phyloP scores from a whole-genome alignment of 2,113 vertebrate species.

The Leucosticte australis region DNA sequence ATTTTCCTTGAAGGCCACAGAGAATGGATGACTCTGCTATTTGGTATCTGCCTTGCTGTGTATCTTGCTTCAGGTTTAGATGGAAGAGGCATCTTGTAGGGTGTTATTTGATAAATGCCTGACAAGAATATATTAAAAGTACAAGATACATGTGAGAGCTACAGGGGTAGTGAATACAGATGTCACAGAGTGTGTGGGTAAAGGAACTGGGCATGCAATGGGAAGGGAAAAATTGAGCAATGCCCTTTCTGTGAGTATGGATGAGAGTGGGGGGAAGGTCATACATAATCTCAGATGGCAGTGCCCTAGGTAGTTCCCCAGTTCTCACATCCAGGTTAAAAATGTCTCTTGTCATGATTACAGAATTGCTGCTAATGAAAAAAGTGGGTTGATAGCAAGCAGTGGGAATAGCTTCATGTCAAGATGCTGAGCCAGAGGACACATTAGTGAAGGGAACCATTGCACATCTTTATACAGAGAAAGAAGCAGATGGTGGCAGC shows the following conservation, averaged over 20 bases:
- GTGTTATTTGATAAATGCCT: not conserved
- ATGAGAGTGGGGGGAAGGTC: not conserved
- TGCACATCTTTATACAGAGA: not conserved
- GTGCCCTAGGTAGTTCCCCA: not conserved
- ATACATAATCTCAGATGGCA: not conserved
- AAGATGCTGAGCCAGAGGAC: not conserved
- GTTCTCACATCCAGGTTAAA: not conserved
- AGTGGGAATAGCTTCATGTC: not conserved
- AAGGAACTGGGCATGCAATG: not conserved
- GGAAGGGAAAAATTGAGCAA: not conserved
- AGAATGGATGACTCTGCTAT: not conserved
- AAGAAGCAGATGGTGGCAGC: slow-evolving; percentile 19
- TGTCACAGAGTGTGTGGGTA: not conserved
- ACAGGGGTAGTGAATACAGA: not conserved
- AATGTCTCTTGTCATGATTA: not conserved
- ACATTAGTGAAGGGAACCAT: not conserved
- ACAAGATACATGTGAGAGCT: not conserved
- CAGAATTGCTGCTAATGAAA: not conserved
- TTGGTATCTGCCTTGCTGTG: not conserved
- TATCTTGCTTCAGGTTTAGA: not conserved
- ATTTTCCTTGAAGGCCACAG: not conserved
- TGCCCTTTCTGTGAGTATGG: not conserved
- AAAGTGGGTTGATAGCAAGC: not conserved
- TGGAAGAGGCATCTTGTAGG: not conserved
- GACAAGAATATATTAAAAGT: not conserved